Evolutionary conservation across 2,113 vertebrate genomes (phyloP).

Genomic region (Rhea americana): DNA sequence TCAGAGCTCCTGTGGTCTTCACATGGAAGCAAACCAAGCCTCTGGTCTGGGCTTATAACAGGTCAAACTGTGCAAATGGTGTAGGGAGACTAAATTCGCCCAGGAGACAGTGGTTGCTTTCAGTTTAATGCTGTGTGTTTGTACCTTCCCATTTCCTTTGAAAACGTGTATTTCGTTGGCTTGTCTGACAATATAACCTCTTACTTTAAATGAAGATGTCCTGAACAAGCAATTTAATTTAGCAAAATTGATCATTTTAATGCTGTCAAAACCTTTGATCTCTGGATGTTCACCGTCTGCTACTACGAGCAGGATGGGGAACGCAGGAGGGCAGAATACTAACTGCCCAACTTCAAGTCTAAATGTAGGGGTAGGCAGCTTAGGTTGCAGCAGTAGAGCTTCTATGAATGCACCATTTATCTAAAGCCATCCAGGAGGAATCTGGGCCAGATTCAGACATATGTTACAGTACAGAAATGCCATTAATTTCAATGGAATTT

Average conservation of each 20-base stretch:
- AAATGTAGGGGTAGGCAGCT: background rate
- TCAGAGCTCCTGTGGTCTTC: background rate
- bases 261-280: background rate
- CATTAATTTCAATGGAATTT: background rate
- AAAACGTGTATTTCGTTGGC: background rate
- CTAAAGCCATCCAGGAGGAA: background rate
- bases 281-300: background rate
- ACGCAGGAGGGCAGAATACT: background rate
- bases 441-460: background rate
- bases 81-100: background rate
- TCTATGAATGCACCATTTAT: background rate
- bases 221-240: background rate
- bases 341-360: background rate
- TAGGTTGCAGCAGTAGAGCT: background rate
- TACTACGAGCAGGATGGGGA: background rate
- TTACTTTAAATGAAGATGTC: background rate
- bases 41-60: background rate
- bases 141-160: background rate
- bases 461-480: background rate
- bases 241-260: background rate
- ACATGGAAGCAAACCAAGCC: background rate
- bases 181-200: background rate
- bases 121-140: background rate
- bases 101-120: rapidly evolving
- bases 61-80: background rate